Evolutionary conservation across 2,797 vertebrate species (phyloP), one percentile per base, ranked within the genome.

Genomic region (Poliocrania exsul): DNA sequence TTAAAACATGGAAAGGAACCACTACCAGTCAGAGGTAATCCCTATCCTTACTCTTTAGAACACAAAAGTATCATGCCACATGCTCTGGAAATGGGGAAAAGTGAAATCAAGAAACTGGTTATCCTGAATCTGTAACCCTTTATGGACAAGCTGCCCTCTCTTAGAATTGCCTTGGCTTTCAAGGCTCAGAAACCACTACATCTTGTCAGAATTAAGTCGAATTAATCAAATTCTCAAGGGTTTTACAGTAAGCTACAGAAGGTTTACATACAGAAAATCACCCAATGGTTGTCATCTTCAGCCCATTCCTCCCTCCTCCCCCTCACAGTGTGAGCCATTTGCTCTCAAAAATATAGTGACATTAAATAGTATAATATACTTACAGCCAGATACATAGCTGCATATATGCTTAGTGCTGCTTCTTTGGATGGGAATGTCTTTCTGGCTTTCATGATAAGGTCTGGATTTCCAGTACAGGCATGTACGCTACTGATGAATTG

Each of bases 361-460:
- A 90, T 69, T 23, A 92, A 81, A 70, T 0, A 51, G 58, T 11
- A 31, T 18, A 42, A 60, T 29, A 70, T 97, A 99, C 99, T 99
- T 98, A 99, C 99, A 40, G 99, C 99, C 96, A 99, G 98, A 97
- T 99, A 99, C 96, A 99, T 98, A 6, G 99, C 99, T 42, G 98
- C 99, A 61, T 99, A 99, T 81, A 99, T 78, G 7, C 99, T 99
- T 93, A 99, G 99, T 3, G 99, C 99, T 2, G 99, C 99, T 97
- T 99, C 99, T 98, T 99, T 99, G 96, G 99, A 99, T 31, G 99
- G 99, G 93, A 99, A 99, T 66, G 99, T 99, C 96, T 99, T 99
- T 93, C 99, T 98, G 46, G 99, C 99, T 54, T 98, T 98, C 92
- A 98, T 97, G 91, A 99, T 98, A 95, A 99, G 99, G 14, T 99